Percentiles rank a stretch among this genome's conserved stretches.
Conservation (phyloP, 2,888 invertebrate genomes). For the Drosophila kambysellisi region DNA sequence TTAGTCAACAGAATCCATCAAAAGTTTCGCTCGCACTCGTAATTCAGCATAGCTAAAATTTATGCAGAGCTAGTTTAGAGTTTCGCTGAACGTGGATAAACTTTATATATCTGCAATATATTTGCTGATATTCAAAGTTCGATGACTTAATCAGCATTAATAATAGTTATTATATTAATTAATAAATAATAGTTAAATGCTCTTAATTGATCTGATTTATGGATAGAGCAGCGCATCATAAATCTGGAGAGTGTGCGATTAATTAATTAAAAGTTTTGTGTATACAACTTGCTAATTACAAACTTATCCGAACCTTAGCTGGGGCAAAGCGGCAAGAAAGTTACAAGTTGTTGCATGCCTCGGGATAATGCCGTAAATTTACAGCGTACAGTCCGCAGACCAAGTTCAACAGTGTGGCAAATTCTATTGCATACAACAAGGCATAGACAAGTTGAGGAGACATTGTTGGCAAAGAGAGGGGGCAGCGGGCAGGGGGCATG, state of each 20-base stretch:
- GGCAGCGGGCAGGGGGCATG: not conserved
- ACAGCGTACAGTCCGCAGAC: slow-evolving; percentile 19
- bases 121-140: not conserved
- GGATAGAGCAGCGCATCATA: slow-evolving; percentile 5
- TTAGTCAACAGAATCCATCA: slow-evolving; percentile 8
- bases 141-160: slow-evolving; percentile 14
- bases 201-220: slow-evolving; percentile 46
- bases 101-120: not conserved
- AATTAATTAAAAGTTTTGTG: slow-evolving; percentile 72
- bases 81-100: not conserved
- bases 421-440: slow-evolving; percentile 45
- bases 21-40: slow-evolving; percentile 10
- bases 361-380: slow-evolving; percentile 39
- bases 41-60: not conserved
- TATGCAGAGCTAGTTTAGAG: not conserved
- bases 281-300: slow-evolving; percentile 23
- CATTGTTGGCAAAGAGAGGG: not conserved
- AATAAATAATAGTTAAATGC: slow-evolving; percentile 6
- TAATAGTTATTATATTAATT: too few relatives aligned
- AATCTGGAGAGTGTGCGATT: slow-evolving; percentile 28
- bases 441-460: slow-evolving; percentile 14
- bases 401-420: slow-evolving; percentile 44
- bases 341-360: slow-evolving; percentile 45
- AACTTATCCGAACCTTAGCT: not conserved
- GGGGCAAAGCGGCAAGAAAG: slow-evolving; percentile 19